Evolutionary conservation across 2,888 invertebrate genomes (phyloP).

Genomic region (Synergus itoensis): DNA sequence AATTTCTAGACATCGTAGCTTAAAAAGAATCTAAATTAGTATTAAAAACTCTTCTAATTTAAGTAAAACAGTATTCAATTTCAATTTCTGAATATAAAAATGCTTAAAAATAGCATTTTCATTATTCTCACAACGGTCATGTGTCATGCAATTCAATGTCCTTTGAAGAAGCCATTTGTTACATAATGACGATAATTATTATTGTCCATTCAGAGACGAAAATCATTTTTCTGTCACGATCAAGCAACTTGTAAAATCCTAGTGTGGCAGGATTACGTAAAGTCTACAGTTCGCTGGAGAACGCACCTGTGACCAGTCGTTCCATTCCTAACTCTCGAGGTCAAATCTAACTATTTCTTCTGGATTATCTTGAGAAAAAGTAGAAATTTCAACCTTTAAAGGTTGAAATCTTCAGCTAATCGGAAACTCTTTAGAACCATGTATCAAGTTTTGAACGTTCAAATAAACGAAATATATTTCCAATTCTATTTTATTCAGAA

Average conservation of each 20-base stretch:
- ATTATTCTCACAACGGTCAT: neutral
- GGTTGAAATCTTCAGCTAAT: neutral
- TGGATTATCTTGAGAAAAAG: constrained; percentile 4
- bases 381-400: constrained; percentile 7
- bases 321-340: constrained; percentile 34
- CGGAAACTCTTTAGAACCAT: neutral
- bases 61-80: neutral
- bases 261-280: constrained; percentile 27
- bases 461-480: too few relatives aligned
- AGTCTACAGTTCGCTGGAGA: constrained; percentile 36
- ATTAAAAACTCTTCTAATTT: too few relatives aligned
- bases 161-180: neutral
- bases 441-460: too few relatives aligned
- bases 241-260: constrained; percentile 16
- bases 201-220: neutral
- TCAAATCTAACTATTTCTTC: constrained; percentile 24
- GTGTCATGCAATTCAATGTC: constrained; percentile 15
- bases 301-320: constrained; percentile 26
- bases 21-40: too few relatives aligned
- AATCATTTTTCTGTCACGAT: constrained; percentile 19
- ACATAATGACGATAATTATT: neutral
- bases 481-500: too few relatives aligned
- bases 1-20: too few relatives aligned
- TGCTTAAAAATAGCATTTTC: neutral
- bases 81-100: neutral